Evolutionary conservation across 2,888 invertebrate species (phyloP), one percentile per base, ranked within the genome.

Genomic region (Lasioglossum malachurum): DNA sequence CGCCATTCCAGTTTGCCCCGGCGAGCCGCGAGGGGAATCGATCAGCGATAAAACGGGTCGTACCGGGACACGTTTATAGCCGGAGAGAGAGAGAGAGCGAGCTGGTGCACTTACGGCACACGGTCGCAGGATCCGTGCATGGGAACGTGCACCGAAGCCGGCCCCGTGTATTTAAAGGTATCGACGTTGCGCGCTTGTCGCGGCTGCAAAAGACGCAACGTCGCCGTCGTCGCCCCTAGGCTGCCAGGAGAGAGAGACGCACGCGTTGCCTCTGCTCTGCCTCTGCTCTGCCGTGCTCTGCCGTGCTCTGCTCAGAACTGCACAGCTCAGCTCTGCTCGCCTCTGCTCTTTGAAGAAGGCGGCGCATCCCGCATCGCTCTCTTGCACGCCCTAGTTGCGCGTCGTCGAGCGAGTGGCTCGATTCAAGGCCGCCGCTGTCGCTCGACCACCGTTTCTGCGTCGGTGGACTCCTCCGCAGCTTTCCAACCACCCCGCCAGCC

Each of bases 361-460:
- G 67, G 81, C 83, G 60, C 81, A 46, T 80, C 69, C 69, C 82
- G 57, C 57, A 73, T 84, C 75, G 82, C 60, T 80, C 81, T 82
- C 81, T 87, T 80, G 86, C 84, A 88, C 82, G 91, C 84, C 85
- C 90, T 83, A 91, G 82, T 91, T 91, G 86, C 87, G 84, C 89
- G 79, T 78, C 88, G 82, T 73, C 87, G 85, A 85, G 82, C 80
- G 78, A 87, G 71, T 81, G 80, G 75, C 78, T 86, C 80, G 90
- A 88, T 90, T 90, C 89, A 90, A 89, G 89, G 90, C 87, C 88
- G 81, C 35, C 80, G 41, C 53, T 80, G 78, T 77, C 85, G 73
- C 64, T 72, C 86, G 82, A 80, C 82, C 77, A 77, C 60, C 87
- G 75, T 86, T 81, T 82, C 82, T 84, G 86, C 89, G 83, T 83